phyloP scores from a whole-genome alignment of 2,113 vertebrate genomes.

The Microtus ochrogaster region DNA sequence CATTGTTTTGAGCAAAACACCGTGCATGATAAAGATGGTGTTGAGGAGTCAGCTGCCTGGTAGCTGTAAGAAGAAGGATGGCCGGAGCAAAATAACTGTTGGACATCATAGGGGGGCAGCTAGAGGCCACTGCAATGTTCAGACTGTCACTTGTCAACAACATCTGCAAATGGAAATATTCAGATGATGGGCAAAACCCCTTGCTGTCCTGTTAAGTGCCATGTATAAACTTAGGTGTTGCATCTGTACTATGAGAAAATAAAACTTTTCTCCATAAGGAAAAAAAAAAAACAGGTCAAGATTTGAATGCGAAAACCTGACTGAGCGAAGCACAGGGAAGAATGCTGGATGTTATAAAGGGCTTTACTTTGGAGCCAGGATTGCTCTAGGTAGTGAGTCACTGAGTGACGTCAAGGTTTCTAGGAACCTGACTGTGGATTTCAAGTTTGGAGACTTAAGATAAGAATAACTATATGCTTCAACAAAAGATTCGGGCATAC shows the following conservation, averaged over 20 bases:
- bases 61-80: neutral
- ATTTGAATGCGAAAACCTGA: neutral
- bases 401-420: neutral
- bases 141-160: neutral
- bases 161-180: neutral
- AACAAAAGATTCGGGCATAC: neutral
- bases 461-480: neutral
- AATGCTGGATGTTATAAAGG: neutral
- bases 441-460: neutral
- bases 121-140: fast-evolving
- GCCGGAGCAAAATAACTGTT: neutral
- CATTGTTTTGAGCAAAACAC: slow-evolving; percentile 1
- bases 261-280: neutral
- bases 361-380: neutral
- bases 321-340: neutral
- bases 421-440: neutral
- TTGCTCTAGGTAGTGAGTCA: neutral
- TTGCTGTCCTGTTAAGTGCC: neutral
- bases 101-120: neutral
- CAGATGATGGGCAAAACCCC: neutral
- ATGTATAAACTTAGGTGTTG: neutral
- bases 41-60: neutral
- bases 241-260: neutral
- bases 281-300: neutral
- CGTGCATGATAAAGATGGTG: neutral